Percentiles rank a stretch among this genome's conserved stretches.
phyloP scores from a whole-genome alignment of 2,113 vertebrate species.

The Hippoglossus stenolepis region DNA sequence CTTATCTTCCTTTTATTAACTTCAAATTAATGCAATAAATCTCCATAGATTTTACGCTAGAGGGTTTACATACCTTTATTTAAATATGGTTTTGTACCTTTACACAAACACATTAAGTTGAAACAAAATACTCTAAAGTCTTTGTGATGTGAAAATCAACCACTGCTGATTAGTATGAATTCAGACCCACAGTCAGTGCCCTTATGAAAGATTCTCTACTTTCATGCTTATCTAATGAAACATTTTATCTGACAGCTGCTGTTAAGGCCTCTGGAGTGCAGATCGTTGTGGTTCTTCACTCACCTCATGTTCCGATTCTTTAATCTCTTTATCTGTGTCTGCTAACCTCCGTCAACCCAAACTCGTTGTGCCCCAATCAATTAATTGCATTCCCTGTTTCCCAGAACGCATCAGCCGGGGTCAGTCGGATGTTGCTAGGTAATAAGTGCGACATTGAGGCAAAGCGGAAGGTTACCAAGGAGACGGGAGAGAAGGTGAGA shows the following conservation, averaged over 20 bases:
- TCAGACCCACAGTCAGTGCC: no score
- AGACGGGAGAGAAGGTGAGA: slow-evolving; percentile 89
- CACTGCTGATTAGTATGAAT: no score
- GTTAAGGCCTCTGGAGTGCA: neutral
- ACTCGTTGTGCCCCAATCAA: slow-evolving; percentile 14
- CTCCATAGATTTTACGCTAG: no score
- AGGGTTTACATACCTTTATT: no score
- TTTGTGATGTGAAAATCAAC: neutral
- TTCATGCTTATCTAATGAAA: no score
- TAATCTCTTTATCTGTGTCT: slow-evolving; percentile 2
- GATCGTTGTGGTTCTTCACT: neutral
- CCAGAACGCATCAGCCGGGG: slow-evolving; percentile 91
- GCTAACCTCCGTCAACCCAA: neutral
- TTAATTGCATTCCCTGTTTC: slow-evolving; percentile 32
- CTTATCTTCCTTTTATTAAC: neutral
- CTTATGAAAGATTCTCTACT: no score
- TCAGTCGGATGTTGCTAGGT: slow-evolving; percentile 90
- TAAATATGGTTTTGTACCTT: no score
- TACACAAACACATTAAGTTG: no score
- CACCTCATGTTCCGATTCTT: neutral
- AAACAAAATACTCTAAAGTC: neutral
- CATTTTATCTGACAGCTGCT: neutral
- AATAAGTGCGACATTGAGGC: slow-evolving; percentile 95
- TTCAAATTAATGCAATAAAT: no score
- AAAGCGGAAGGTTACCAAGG: slow-evolving; percentile 88